Percentiles rank a stretch among this genome's conserved stretches.
Evolutionary conservation across 2,888 invertebrate genomes (phyloP).

Genomic region (Tromatobia lineatoria): DNA sequence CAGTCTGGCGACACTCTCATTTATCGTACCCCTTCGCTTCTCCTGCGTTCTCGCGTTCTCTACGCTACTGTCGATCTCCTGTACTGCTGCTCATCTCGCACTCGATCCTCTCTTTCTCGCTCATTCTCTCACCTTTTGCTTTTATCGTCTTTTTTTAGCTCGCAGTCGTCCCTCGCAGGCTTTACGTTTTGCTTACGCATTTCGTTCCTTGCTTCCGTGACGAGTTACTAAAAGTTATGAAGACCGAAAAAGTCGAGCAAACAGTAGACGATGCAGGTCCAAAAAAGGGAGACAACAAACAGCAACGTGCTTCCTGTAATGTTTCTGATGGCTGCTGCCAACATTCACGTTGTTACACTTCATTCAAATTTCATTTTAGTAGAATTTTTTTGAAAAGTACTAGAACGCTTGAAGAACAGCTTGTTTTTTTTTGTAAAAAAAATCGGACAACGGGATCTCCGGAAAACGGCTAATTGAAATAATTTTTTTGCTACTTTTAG

Average conservation of each 20-base stretch:
- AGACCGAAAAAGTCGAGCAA: conserved; percentile 35
- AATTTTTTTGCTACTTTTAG: too few species aligned
- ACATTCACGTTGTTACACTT: not conserved
- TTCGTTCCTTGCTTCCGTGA: conserved; percentile 1
- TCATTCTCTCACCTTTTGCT: conserved; percentile 14
- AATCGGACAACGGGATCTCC: too few species aligned
- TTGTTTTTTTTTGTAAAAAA: too few species aligned
- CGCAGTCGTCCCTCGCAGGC: conserved; percentile 1
- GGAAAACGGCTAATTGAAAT: too few species aligned
- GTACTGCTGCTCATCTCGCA: conserved; percentile 36
- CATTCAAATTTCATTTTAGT: not conserved
- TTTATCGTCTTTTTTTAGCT: conserved; percentile 4
- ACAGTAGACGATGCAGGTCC: not conserved
- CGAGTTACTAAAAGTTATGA: conserved; percentile 21
- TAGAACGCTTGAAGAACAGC: too few species aligned
- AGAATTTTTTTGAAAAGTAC: not conserved
- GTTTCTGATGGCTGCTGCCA: conserved; percentile 1
- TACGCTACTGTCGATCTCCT: conserved; percentile 7
- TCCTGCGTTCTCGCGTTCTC: conserved; percentile 14
- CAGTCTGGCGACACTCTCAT: conserved; percentile 72
- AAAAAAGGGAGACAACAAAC: conserved; percentile 2
- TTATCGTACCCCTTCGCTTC: conserved; percentile 65
- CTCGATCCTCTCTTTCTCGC: conserved; percentile 13
- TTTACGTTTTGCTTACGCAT: conserved; percentile 26
- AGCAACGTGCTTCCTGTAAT: conserved; percentile 10